Evolutionary conservation across 2,888 invertebrate genomes (phyloP), one percentile per base, ranked within the genome.

Genomic region (Apomyelois bistriatella): DNA sequence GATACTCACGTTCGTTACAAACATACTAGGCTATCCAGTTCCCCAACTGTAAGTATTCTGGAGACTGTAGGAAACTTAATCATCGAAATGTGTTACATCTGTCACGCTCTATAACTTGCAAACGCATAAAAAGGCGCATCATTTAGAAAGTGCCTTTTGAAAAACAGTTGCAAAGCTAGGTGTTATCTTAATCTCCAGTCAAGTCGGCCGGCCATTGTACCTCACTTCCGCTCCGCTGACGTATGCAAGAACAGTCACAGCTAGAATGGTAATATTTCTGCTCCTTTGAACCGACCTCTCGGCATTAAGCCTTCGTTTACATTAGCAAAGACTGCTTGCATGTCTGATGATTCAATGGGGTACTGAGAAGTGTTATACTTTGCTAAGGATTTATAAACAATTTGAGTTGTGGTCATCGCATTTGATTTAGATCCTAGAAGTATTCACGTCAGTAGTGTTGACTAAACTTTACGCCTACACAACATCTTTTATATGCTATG

Each of bases 251-350:
- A 36, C 43, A 36, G 17, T 51, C 48, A 13, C 30, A 38, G 40
- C 40, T 37, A 43, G 36, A 52, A 52, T 28, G 36, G 52, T 43
- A 37, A 52, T 43, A 52, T 52, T 52, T 51, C 51, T 74, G 70
- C 73, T 75, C 72, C 78, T 83, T 83, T 77, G 76, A 82, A 64
- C 72, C 65, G 59, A 64, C 65, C 60, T 64, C 58, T 64, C 48
- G 40, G 16, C 53, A 46, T 13, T 54, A 53, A 56, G 43, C 46
- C 46, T 30, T 10, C 15, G 32, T 46, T 46, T 46, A 46, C 10
- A 46, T 46, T 46, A 46, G 32, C 54, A 53, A 59, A 54, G 48
- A 30, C 15, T 15, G 3, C 42, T 42, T 22, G 12, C 3, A 22
- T 30, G 43, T 30, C 43, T 28, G 13, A n/a, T 7, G 28, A 15